Evolutionary conservation across 2,113 vertebrate genomes (phyloP).

Genomic region (Stegastes partitus): DNA sequence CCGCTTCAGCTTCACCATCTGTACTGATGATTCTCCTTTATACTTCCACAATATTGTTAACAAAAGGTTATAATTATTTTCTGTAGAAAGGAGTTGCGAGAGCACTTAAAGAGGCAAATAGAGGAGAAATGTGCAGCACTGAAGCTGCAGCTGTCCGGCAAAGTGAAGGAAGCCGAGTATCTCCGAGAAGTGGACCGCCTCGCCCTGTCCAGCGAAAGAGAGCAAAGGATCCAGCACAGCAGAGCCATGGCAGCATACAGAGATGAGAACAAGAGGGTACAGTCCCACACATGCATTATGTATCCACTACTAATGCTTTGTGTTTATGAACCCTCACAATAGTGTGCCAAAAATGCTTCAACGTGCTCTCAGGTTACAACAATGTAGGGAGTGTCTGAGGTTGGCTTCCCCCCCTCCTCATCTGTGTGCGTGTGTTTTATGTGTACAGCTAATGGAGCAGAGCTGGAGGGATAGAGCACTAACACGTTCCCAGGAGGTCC

Average conservation of each 20-base stretch:
- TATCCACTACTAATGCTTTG: conserved; percentile 9
- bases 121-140: conserved; percentile 72
- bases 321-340: neutral
- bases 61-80: neutral
- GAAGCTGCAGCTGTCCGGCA: conserved; percentile 63
- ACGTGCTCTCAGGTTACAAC: conserved; percentile 43
- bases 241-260: conserved; percentile 76
- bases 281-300: conserved; percentile 1
- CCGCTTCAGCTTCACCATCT: neutral
- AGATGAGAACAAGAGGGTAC: conserved; percentile 84
- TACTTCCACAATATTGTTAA: neutral
- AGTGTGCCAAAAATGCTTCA: conserved; percentile 9
- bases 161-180: conserved; percentile 66
- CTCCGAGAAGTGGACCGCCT: conserved; percentile 65
- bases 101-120: conserved; percentile 80
- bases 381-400: conserved; percentile 29
- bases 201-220: conserved; percentile 66
- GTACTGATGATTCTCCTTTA: neutral
- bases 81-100: conserved; percentile 75
- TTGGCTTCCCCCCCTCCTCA: neutral
- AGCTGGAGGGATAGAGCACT: conserved; percentile 80
- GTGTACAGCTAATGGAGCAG: conserved; percentile 82
- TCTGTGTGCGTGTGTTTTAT: conserved; percentile 27
- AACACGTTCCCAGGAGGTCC: conserved; percentile 78
- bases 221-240: conserved; percentile 65